A percentile compares a stretch with the other conserved stretches of the same genome.
These are phyloP conservation scores for Poicephalus gulielmi DNA, from an alignment of 2,113 vertebrate genomes.

Conservation along the genomic window DNA sequence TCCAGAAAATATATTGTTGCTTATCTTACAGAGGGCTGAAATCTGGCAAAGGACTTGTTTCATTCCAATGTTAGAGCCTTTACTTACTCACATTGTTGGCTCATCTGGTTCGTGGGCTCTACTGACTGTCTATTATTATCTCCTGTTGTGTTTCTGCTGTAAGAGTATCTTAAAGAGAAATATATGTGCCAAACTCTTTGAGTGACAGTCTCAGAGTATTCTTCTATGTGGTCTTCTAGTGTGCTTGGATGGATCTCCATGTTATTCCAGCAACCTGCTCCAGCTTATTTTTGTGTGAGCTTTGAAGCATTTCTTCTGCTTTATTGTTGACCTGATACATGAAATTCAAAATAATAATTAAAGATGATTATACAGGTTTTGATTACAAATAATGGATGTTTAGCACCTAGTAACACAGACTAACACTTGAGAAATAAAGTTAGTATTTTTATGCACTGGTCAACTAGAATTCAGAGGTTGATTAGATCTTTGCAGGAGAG, in stretches of 20 bases:
- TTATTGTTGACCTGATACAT: background rate
- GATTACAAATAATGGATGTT: background rate
- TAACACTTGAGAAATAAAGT: background rate
- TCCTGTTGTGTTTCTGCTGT: background rate
- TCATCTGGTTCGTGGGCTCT: background rate
- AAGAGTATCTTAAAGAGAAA: background rate
- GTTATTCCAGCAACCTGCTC: background rate
- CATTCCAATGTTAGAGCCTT: background rate
- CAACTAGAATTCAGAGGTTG: background rate
- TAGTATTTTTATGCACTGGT: background rate
- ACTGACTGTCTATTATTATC: background rate
- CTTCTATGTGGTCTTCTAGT: background rate
- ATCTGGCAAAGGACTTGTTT: background rate
- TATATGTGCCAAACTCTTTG: background rate
- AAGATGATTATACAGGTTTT: background rate
- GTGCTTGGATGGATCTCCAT: background rate
- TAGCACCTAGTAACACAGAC: background rate
- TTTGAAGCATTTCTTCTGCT: background rate
- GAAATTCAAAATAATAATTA: background rate
- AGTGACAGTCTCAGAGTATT: too few relatives aligned
- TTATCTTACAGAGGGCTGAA: constrained; percentile 14
- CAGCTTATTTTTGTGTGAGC: background rate
- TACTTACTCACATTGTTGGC: background rate
- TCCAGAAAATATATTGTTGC: constrained; percentile 54
- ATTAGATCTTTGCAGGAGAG: background rate